Base-by-base conservation (phyloP, 2,797 vertebrate species). In the Vespertilio murinus region DNA sequence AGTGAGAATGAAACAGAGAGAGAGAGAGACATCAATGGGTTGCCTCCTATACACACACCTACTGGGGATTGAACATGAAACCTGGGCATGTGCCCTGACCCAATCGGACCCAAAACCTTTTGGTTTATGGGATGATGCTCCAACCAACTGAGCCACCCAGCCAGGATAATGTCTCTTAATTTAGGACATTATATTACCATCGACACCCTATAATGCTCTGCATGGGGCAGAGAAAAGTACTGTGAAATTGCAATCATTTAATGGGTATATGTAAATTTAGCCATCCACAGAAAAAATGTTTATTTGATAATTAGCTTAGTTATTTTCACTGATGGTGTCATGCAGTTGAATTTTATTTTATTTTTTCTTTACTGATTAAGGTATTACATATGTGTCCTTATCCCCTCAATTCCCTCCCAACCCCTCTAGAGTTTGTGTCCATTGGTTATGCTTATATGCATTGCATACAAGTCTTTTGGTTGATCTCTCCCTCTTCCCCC, bases 241-340 rank as follows among this genome's bases (percentile, higher is more conserved):
- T 65, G 23, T 70, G 28, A 74, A 28, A 81, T 33, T 79, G 1
- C 84, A 90, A 74, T 56, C 33, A 79, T 49, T 96, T 47, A 84
- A 64, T 88, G 82, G 38, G 38, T 42, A 25, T 90, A 78, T 73
- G 42, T 18, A 95, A 64, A 81, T 80, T 84, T 88, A 82, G 13
- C 14, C 52, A 70, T 52, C n/a, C 5, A 69, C 42, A 78, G 38
- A 82, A 87, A 87, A 90, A 30, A 73, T 81, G 71, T 70, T 90
- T 70, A 94, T 35, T 45, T 85, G 49, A 74, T 89, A 85, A 83
- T 83, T 69, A 90, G 77, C 38, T 90, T 73, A 83, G 69, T 84
- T 91, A 87, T 71, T 86, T 95, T 33, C 40, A 90, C 69, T 90
- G 71, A 64, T 45, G 30, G 71, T 88, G 30, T 22, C 49, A 61